A percentile compares a stretch with the other conserved stretches of the same genome.
Conservation (phyloP, 2,888 invertebrate genomes). For the Aspidapion aeneum region DNA sequence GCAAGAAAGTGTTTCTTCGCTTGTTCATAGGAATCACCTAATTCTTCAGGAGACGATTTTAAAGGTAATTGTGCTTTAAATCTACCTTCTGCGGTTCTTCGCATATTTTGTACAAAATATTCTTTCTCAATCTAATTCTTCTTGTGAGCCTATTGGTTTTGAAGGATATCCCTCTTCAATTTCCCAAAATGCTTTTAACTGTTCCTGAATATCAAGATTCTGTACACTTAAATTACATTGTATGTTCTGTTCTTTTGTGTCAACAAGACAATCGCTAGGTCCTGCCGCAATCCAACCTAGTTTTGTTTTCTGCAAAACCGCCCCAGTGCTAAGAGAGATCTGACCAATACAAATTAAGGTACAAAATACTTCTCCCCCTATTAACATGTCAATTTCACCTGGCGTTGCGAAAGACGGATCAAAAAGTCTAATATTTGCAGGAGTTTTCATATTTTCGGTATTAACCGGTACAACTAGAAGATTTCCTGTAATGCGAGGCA, state of each 20-base stretch:
- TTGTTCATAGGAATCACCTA: slow-evolving; percentile 9
- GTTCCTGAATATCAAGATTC: slow-evolving; percentile 10
- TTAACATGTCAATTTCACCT: slow-evolving; percentile 4
- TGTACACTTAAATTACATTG: slow-evolving; percentile 5
- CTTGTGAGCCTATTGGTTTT: neutral
- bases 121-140: slow-evolving; percentile 6
- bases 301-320: slow-evolving; percentile 8
- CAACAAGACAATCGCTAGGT: neutral
- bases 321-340: neutral
- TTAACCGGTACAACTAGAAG: slow-evolving; percentile 2
- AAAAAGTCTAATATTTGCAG: neutral
- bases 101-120: slow-evolving; percentile 4
- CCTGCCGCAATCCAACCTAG: slow-evolving; percentile 7
- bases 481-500: slow-evolving; percentile 6
- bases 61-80: slow-evolving; percentile 10
- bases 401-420: slow-evolving; percentile 2
- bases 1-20: slow-evolving; percentile 16
- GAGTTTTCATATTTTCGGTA: slow-evolving; percentile 1
- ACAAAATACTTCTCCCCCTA: neutral
- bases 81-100: neutral
- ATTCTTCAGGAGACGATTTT: neutral
- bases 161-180: slow-evolving; percentile 12
- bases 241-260: no score
- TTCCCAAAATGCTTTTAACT: slow-evolving; percentile 17
- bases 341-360: slow-evolving; percentile 5